Base-by-base conservation (phyloP, 2,113 vertebrate species). In the Benitochromis conjunctus region DNA sequence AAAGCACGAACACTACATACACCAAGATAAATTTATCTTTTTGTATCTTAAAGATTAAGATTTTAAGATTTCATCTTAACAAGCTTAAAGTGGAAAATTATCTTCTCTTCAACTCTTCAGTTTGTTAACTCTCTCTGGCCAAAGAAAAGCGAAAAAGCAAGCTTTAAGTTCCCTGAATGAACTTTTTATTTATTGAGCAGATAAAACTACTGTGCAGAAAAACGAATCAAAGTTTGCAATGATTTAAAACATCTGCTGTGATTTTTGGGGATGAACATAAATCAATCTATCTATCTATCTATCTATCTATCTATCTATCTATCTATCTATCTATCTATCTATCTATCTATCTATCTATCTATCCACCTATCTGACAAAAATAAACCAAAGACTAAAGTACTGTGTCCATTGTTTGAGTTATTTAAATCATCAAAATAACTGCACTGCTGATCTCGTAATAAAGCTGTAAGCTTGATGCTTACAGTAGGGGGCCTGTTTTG, bases 191-290 rank as follows among this genome's bases (percentile, higher is more conserved):
- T 26, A 74, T 5, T 48, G 14, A 48, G 43, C 41, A 74, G n/a
- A 19, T 74, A 48, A 26, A 74, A 74, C 9, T 1, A 19, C 21
- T 7, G 24, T 1, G 66, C 41, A 19, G 2, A 18, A 71, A 71
- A 29, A 5, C 3, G 3, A 7, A 38, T 64, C 6, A 9, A 43
- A 69, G 18, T 1, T 38, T 38, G 34, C 18, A 66, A 66, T 64
- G 31, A 56, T n/a, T n/a, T 4, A 36, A 62, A 62, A 36, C 31
- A 0, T 36, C 31, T 24, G 0, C 12, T 69, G n/a, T 16, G 21
- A 46, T 71, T 18, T 46, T 38, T 43, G 21, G 19, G 36, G n/a
- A 69, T 69, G 36, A 46, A 71, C 64, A 6, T 16, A 26, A 26
- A 46, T 62, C 6, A 19, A 3, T 62, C 18, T 31, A 62, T 62